Percentiles rank a stretch among this genome's conserved stretches.
These are phyloP conservation scores for Scylla paramamosain DNA, from an alignment of 1,140 invertebrate genomes.

Conservation along the genomic window DNA sequence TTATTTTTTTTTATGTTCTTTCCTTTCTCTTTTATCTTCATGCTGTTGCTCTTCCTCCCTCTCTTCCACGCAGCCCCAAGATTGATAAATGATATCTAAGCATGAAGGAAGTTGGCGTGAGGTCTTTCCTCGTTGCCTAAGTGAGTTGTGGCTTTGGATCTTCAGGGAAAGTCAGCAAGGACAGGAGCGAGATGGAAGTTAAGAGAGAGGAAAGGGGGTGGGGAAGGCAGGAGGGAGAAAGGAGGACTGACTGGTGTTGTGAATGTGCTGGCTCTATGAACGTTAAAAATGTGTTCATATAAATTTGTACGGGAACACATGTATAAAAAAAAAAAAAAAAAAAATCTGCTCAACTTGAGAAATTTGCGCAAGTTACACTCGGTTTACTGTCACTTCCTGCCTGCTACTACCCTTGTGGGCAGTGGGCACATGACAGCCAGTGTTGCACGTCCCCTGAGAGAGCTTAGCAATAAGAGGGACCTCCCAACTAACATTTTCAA, in stretches of 20 bases:
- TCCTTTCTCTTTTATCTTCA: not conserved
- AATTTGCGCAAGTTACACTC: not conserved
- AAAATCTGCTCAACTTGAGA: not conserved
- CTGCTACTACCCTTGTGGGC: not conserved
- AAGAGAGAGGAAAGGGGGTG: not conserved
- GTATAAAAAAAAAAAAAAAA: not conserved
- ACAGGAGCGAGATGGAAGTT: not conserved
- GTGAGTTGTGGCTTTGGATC: constrained; percentile 8
- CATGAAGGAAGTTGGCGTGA: constrained; percentile 28
- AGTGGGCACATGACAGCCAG: not conserved
- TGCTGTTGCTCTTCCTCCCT: not conserved
- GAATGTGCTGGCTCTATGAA: not conserved
- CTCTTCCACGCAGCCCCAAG: not conserved
- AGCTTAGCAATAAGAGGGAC: not conserved
- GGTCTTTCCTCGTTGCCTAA: not conserved
- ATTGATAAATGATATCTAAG: constrained; percentile 4
- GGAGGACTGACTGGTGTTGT: not conserved
- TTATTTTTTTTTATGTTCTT: not conserved
- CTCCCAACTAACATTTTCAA: not conserved
- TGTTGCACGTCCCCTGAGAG: not conserved
- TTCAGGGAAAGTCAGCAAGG: not conserved
- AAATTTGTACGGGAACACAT: not conserved
- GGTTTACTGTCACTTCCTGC: not conserved
- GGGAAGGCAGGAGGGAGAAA: too few species aligned
- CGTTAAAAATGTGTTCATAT: not conserved